Percentiles rank a stretch among this genome's conserved stretches.
phyloP scores from a whole-genome alignment of 2,888 invertebrate genomes.

The Eristalis pertinax region DNA sequence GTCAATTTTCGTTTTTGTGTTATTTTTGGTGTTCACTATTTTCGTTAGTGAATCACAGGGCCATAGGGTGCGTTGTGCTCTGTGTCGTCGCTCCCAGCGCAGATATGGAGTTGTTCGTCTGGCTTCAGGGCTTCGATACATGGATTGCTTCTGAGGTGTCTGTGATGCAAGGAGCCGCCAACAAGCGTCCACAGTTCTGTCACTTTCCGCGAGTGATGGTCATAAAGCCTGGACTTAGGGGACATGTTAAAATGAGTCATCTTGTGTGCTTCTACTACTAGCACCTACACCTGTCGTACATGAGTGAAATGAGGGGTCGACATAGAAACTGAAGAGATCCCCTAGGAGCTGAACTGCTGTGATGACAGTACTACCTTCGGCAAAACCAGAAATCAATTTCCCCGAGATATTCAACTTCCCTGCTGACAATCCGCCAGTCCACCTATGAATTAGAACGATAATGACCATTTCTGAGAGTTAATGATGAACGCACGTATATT shows the following conservation, averaged over 20 bases:
- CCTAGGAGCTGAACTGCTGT: no score
- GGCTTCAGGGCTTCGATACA: not conserved
- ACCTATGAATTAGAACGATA: no score
- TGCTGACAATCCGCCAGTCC: no score
- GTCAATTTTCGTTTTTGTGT: not conserved
- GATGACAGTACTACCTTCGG: no score
- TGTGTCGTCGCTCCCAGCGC: not conserved
- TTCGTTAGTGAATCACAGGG: not conserved
- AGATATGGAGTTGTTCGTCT: not conserved
- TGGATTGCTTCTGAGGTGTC: no score
- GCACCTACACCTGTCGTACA: no score
- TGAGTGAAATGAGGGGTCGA: no score
- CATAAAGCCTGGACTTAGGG: not conserved
- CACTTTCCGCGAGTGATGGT: not conserved
- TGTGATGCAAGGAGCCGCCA: not conserved
- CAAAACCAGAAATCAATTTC: no score
- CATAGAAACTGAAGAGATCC: no score
- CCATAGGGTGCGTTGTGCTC: not conserved
- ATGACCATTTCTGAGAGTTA: no score
- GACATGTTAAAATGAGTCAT: not conserved
- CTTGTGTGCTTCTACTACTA: not conserved
- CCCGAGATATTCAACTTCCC: no score
- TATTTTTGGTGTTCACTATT: conserved; percentile 17
- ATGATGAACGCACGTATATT: no score
- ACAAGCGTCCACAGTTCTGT: not conserved